Conservation (phyloP, 2,113 vertebrate species). For the Passer montanus region DNA sequence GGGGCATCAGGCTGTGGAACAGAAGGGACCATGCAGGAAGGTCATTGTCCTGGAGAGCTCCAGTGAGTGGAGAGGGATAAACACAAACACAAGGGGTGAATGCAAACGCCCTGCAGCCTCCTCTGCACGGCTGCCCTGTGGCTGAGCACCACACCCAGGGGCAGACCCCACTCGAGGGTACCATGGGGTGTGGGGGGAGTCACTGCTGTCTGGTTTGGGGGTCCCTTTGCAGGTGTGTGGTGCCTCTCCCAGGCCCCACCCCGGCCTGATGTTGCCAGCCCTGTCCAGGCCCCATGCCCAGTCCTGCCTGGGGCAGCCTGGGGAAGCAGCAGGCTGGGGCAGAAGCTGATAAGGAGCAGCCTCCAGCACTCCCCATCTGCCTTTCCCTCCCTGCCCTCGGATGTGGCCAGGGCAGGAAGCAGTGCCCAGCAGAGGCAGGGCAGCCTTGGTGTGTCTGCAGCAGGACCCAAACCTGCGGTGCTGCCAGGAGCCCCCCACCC, state of each 20-base stretch:
- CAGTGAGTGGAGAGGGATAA: neutral
- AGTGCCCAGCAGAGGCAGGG: neutral
- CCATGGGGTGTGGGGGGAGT: fast-evolving
- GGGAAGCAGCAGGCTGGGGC: neutral
- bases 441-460: neutral
- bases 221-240: neutral
- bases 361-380: fast-evolving
- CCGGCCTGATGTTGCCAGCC: neutral
- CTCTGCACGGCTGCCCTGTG: neutral
- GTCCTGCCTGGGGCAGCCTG: neutral
- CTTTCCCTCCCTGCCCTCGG: neutral
- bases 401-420: conserved; percentile 36
- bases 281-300: fast-evolving
- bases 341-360: neutral
- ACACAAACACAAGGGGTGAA: fast-evolving
- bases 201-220: neutral
- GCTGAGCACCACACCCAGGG: neutral
- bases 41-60: neutral
- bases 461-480: fast-evolving
- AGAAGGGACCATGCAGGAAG: neutral
- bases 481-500: neutral
- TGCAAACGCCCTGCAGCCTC: fast-evolving
- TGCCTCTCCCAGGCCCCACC: neutral
- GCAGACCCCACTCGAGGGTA: neutral
- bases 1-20: neutral